These are phyloP conservation scores for Liodrosophila aerea DNA, from an alignment of 2,888 invertebrate genomes.

Conservation along the genomic window DNA sequence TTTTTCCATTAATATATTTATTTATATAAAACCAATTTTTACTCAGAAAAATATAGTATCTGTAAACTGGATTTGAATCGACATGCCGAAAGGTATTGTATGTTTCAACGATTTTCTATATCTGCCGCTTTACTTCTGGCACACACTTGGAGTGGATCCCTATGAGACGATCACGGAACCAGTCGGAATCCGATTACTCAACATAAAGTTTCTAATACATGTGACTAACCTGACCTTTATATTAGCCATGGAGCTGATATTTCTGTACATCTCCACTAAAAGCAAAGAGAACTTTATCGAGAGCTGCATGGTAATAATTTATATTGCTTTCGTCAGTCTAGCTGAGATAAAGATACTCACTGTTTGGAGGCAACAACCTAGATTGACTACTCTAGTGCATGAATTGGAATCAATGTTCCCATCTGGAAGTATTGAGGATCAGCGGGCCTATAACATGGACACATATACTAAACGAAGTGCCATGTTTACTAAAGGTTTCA, in stretches of 20 bases:
- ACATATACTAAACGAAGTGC: constrained; percentile 41
- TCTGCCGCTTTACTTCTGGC: constrained; percentile 32
- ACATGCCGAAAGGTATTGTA: constrained; percentile 3
- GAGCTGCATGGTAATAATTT: constrained; percentile 27
- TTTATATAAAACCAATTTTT: too few species aligned
- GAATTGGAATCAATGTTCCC: constrained; percentile 63
- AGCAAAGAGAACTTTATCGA: constrained; percentile 33
- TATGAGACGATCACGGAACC: constrained; percentile 19
- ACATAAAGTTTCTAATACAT: constrained; percentile 8
- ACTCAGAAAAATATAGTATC: background rate
- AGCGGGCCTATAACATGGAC: constrained; percentile 39
- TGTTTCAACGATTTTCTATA: constrained; percentile 40
- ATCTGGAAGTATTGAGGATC: background rate
- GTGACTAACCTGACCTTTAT: constrained; percentile 25
- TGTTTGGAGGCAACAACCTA: constrained; percentile 34
- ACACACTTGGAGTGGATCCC: constrained; percentile 35
- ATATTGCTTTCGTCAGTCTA: constrained; percentile 22
- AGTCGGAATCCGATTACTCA: constrained; percentile 7
- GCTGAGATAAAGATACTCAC: constrained; percentile 31
- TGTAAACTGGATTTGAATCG: background rate
- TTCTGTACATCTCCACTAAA: constrained; percentile 12
- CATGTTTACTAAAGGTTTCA: constrained; percentile 51
- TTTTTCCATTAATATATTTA: too few species aligned
- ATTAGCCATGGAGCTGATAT: constrained; percentile 14
- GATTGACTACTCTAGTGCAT: constrained; percentile 46